Base-by-base conservation (phyloP, 2,888 invertebrate species). In the Trypoxylon attenuatum region DNA sequence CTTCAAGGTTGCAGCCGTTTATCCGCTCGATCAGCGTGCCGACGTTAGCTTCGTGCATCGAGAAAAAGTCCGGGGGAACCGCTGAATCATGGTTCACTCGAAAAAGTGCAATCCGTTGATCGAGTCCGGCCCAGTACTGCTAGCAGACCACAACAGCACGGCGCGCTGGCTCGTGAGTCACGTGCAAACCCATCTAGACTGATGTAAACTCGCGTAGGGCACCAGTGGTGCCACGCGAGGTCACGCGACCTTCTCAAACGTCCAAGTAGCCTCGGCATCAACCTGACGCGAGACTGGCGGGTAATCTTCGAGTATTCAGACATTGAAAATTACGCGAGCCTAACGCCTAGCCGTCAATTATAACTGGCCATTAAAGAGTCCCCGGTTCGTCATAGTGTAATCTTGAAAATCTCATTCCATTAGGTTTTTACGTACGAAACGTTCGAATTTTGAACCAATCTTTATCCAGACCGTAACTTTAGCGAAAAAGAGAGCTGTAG, bases 211-310 rank as follows among this genome's bases (percentile, higher is more conserved):
- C 57, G 61, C 63, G 71, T 57, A 53, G 51, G 63, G 27, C 42
- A 25, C 50, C 57, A 5, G 51, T 33, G 23, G 56, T 25, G 25
- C 21, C 49, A 57, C 52, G 41, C 29, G 55, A 50, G 73, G 76
- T 75, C 75, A 76, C 75, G 75, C 76, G 45, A 76, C 57, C 50
- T 61, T 62, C 62, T 65, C 57, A 61, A 57, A 72, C 70, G 72
- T 72, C 68, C 68, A 46, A 54, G 68, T 60, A 58, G 53, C 10
- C 13, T 64, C 57, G 49, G 54, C 52, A 55, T 57, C 53, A 47
- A 64, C 62, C 43, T 73, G 68, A 69, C 76, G 65, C 50, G 65
- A 73, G 73, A 72, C 63, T 75, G 76, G 64, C 76, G 70, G 75
- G 76, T 73, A 75, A 75, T 76, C 72, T 76, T 70, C 74, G 72